Evolutionary conservation across 2,113 vertebrate species (phyloP).

Genomic region (Microtus ochrogaster): DNA sequence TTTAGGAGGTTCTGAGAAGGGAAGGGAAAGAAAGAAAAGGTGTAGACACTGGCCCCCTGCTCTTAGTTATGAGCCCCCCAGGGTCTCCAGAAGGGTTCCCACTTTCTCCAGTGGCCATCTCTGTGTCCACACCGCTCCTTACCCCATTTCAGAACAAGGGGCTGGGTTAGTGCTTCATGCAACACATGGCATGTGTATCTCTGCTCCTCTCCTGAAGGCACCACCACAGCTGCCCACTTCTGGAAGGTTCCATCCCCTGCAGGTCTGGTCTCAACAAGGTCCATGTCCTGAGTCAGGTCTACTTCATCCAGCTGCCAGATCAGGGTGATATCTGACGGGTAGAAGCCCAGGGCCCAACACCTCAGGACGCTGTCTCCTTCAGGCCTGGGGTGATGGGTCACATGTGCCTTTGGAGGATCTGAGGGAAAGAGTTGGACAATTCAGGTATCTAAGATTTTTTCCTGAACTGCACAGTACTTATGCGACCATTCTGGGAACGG

Average conservation of each 20-base stretch:
- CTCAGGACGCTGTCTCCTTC: neutral
- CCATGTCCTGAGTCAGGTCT: slow-evolving; percentile 12
- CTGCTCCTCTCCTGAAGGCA: neutral
- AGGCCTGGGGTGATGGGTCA: neutral
- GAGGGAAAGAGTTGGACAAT: neutral
- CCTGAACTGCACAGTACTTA: neutral
- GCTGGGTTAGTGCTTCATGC: neutral
- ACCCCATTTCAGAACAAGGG: neutral
- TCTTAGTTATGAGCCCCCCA: neutral
- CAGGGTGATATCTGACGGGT: neutral
- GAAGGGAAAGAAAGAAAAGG: neutral
- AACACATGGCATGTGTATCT: neutral
- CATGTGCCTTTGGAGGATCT: neutral
- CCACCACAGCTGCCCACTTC: neutral
- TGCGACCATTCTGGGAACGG: neutral
- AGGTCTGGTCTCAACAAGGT: neutral
- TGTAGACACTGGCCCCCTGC: neutral
- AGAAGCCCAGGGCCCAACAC: neutral
- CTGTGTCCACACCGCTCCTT: neutral
- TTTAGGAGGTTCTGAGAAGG: neutral
- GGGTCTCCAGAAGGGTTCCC: neutral
- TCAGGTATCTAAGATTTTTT: neutral
- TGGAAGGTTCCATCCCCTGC: neutral
- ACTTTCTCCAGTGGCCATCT: neutral
- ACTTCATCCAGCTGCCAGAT: neutral